Conservation (phyloP, 2,113 vertebrate species). For the Columba janthina region DNA sequence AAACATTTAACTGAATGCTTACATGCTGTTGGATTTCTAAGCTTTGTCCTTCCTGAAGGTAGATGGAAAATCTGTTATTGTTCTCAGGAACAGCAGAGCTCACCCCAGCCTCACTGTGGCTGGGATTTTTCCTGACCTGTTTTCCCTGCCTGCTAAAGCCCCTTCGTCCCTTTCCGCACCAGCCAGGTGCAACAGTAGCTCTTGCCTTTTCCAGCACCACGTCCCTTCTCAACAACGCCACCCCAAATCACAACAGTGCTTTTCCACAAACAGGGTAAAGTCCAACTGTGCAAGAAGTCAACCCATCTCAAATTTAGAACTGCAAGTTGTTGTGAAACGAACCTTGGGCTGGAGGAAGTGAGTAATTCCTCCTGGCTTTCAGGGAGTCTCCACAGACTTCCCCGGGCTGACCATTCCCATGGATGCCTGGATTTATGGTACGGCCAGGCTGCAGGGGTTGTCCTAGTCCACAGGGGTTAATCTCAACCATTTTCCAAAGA, state of each 20-base stretch:
- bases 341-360: conserved; percentile 40
- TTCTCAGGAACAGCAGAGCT: background rate
- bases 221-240: background rate
- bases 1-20: background rate
- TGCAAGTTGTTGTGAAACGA: background rate
- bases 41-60: background rate
- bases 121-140: background rate
- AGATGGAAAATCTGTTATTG: background rate
- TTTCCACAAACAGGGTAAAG: conserved; percentile 7
- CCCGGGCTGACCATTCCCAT: background rate
- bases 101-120: background rate
- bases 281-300: conserved; percentile 48
- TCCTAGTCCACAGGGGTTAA: background rate
- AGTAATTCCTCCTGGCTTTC: conserved; percentile 35
- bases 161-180: background rate
- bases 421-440: background rate
- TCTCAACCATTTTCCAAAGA: background rate
- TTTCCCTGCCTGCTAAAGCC: background rate
- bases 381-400: conserved; percentile 4
- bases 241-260: background rate
- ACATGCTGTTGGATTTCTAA: background rate
- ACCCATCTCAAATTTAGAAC: background rate
- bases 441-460: background rate
- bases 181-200: background rate
- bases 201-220: background rate